Base-by-base conservation (phyloP, 1,140 invertebrate species). In the Anagrus nilaparvatae region DNA sequence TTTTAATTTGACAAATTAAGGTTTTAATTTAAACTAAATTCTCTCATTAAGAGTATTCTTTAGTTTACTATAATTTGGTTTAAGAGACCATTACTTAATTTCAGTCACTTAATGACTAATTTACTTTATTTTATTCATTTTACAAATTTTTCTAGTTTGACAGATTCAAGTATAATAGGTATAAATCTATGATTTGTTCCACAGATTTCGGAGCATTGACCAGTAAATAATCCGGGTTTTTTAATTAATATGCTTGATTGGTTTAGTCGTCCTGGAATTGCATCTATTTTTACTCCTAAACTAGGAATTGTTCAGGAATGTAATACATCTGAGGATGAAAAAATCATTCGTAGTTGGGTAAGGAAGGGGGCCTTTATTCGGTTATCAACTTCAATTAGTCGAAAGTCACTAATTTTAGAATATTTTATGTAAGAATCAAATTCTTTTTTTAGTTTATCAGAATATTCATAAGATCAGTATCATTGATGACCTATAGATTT, bases 181-280 rank as follows among this genome's bases (percentile, higher is more conserved):
- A 84, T 83, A 74, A 83, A 82, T 43, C 73, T 76, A 65, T 84
- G 81, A 63, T 84, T 83, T 40, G 70, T 66, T 10, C 79, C 79
- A 73, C 80, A 84, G 71, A 84, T 82, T 74, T 84, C 81, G 55
- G 79, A 83, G 61, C 81, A 84, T 74, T 84, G 78, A 0, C 79
- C 78, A 64, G 59, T 79, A 61, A 73, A 79, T 52, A 77, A 24
- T 37, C 35, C 32, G 23, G 33, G 51, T 33, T 66, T 63, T 47
- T 69, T 73, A 55, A 71, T 57, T 49, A 59, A 61, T 56, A 78
- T 70, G 39, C 47, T 70, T 28, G 65, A 58, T 75, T 80, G 74
- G 62, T 82, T 82, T 61, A 82, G 51, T 35, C 78, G 76, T 3
- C 78, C 78, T 21, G 78, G 78, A 13, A 73, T 70, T 29, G 76